These are phyloP conservation scores for Phengaris alcon DNA, from an alignment of 2,888 invertebrate genomes.

Conservation along the genomic window DNA sequence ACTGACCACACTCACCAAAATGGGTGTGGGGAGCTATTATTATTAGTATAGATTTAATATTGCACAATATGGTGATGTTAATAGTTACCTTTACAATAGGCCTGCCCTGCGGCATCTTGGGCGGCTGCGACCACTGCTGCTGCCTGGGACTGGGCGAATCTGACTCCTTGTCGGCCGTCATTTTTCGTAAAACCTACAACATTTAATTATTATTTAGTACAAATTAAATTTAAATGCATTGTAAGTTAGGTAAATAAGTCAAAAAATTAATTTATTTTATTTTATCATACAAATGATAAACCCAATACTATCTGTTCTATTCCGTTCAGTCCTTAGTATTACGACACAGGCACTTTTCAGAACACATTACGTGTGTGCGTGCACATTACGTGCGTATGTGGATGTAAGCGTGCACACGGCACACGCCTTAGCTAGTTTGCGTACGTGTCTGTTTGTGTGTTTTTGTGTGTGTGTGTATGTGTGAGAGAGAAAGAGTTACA, in stretches of 20 bases:
- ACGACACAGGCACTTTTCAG: too few relatives aligned
- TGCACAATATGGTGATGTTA: not conserved
- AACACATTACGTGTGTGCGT: not conserved
- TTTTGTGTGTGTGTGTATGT: not conserved
- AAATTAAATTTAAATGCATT: too few relatives aligned
- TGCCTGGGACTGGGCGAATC: constrained; percentile 73
- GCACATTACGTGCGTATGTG: not conserved
- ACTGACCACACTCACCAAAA: too few relatives aligned
- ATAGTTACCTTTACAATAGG: constrained; percentile 70
- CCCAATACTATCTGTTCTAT: too few relatives aligned
- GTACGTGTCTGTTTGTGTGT: too few relatives aligned
- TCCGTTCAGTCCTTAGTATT: too few relatives aligned
- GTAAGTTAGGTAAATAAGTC: too few relatives aligned
- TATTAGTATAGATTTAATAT: too few relatives aligned
- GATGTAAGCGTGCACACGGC: not conserved
- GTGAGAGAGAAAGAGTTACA: constrained; percentile 23
- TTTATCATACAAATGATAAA: too few relatives aligned
- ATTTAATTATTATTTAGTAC: not conserved
- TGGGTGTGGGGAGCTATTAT: too few relatives aligned
- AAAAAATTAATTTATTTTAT: too few relatives aligned
- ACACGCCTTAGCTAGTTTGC: too few relatives aligned
- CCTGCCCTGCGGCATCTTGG: constrained; percentile 71
- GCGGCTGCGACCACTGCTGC: constrained; percentile 59
- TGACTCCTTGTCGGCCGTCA: constrained; percentile 93
- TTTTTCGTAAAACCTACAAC: constrained; percentile 87